phyloP scores from a whole-genome alignment of 2,888 invertebrate species.

The Calliphora vomitoria region DNA sequence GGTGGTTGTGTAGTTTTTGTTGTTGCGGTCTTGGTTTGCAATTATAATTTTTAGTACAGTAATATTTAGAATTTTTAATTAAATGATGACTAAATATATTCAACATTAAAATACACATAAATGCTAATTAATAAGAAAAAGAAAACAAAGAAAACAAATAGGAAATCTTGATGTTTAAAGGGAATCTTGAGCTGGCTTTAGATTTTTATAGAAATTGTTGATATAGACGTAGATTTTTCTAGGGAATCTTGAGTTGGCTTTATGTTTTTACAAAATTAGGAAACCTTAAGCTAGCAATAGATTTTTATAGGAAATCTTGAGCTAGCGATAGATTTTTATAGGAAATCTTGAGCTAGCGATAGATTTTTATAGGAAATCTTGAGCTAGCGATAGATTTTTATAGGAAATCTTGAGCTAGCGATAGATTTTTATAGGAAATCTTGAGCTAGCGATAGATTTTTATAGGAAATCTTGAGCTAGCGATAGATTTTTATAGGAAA shows the following conservation, averaged over 20 bases:
- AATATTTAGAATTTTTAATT: slow-evolving; percentile 1
- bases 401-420: neutral
- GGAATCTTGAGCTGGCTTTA: neutral
- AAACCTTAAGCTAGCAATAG: too few relatives aligned
- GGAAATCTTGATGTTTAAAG: neutral
- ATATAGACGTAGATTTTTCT: too few relatives aligned
- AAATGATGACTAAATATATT: neutral
- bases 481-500: too few relatives aligned
- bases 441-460: too few relatives aligned
- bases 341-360: neutral
- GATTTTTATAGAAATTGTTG: too few relatives aligned
- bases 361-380: too few relatives aligned
- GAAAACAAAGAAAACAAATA: neutral
- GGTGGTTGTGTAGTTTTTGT: slow-evolving; percentile 8
- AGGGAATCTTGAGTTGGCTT: too few relatives aligned
- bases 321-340: neutral
- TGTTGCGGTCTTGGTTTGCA: slow-evolving; percentile 20
- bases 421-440: too few relatives aligned
- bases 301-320: too few relatives aligned
- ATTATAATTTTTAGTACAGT: slow-evolving; percentile 8
- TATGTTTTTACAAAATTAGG: too few relatives aligned
- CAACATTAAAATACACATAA: neutral
- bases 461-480: neutral
- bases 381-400: too few relatives aligned
- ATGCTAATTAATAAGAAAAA: neutral